phyloP scores from a whole-genome alignment of 2,797 vertebrate species.

The Scarus forsteni region DNA sequence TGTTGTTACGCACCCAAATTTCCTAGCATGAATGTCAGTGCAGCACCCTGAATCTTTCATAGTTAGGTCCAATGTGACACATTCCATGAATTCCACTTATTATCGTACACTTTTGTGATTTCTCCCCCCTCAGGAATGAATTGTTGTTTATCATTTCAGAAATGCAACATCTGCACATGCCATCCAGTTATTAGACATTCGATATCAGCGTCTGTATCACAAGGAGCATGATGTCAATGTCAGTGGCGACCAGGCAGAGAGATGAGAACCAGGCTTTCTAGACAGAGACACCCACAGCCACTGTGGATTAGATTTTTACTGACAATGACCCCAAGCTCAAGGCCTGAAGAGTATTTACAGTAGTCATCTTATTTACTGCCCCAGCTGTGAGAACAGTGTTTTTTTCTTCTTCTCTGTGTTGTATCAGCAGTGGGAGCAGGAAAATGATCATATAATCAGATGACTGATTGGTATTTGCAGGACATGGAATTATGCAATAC shows the following conservation, averaged over 20 bases:
- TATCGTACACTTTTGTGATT: slow-evolving; percentile 15
- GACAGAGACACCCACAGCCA: slow-evolving; percentile 59
- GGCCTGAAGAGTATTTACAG: slow-evolving; percentile 58
- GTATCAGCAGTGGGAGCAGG: slow-evolving; percentile 27
- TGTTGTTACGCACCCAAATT: slow-evolving; percentile 47
- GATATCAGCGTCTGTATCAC: slow-evolving; percentile 66
- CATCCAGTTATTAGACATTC: slow-evolving; percentile 72
- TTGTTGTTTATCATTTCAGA: slow-evolving; percentile 75
- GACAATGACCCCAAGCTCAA: slow-evolving; percentile 73
- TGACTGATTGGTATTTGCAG: slow-evolving; percentile 67
- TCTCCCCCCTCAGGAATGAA: slow-evolving; percentile 51
- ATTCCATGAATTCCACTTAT: slow-evolving; percentile 11
- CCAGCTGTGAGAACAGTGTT: slow-evolving; percentile 36
- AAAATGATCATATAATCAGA: slow-evolving; percentile 56
- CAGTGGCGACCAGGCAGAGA: slow-evolving; percentile 58
- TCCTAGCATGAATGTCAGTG: slow-evolving; percentile 60
- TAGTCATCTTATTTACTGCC: slow-evolving; percentile 55
- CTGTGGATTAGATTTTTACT: slow-evolving; percentile 73
- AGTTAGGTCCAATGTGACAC: slow-evolving; percentile 49
- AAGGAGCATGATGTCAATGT: slow-evolving; percentile 76
- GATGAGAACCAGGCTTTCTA: slow-evolving; percentile 67
- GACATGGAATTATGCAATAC: slow-evolving; percentile 56
- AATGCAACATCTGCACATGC: slow-evolving; percentile 77
- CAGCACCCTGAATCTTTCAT: slow-evolving; percentile 41
- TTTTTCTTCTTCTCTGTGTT: slow-evolving; percentile 17